These are phyloP conservation scores for Schizotus pectinicornis DNA, from an alignment of 2,888 invertebrate species.

Conservation along the genomic window DNA sequence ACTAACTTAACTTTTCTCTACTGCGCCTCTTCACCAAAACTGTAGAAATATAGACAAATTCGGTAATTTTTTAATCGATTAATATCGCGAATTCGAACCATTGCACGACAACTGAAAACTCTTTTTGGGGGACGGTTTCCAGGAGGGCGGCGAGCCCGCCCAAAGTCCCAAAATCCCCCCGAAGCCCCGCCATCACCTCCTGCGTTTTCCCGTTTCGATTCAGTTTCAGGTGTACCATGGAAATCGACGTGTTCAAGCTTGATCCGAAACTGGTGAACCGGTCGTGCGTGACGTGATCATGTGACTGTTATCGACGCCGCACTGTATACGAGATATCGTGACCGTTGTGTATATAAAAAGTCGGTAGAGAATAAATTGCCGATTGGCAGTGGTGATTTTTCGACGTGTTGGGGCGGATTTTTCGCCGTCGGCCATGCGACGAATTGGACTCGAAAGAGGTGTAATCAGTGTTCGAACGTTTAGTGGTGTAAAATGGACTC, in stretches of 20 bases:
- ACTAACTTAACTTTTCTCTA: too few species aligned
- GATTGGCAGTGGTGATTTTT: slow-evolving; percentile 8
- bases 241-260: slow-evolving; percentile 33
- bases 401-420: slow-evolving; percentile 4
- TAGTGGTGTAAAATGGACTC: slow-evolving; percentile 57
- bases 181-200: neutral
- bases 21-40: too few species aligned
- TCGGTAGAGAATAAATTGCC: neutral
- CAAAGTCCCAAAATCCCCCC: neutral
- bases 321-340: neutral
- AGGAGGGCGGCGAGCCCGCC: neutral
- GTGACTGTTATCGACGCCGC: neutral
- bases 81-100: too few species aligned
- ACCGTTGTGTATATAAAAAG: neutral
- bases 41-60: too few species aligned
- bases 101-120: slow-evolving; percentile 16
- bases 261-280: slow-evolving; percentile 15
- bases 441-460: slow-evolving; percentile 23
- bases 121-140: slow-evolving; percentile 9
- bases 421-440: slow-evolving; percentile 45
- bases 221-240: slow-evolving; percentile 33
- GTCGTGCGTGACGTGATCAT: slow-evolving; percentile 19
- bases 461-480: slow-evolving; percentile 38
- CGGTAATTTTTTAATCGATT: neutral
- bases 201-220: slow-evolving; percentile 13